Conservation (phyloP, 2,113 vertebrate genomes). For the Ceuthmochares aereus region DNA sequence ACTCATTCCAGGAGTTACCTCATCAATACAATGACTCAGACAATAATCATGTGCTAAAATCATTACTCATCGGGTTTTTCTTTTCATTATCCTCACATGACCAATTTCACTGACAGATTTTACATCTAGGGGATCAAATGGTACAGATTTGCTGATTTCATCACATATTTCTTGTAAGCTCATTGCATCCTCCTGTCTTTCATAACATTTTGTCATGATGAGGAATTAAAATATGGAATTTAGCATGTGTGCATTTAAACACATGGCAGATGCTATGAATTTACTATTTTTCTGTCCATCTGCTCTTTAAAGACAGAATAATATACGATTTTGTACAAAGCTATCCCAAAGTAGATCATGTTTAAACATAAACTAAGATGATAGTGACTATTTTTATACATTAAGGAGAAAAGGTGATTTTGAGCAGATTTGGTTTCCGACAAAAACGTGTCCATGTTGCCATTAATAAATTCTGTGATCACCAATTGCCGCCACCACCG, state of each 20-base stretch:
- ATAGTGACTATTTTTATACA: background rate
- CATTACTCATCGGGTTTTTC: background rate
- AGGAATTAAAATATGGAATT: background rate
- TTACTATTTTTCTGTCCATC: background rate
- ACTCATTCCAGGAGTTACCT: background rate
- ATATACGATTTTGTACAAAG: background rate
- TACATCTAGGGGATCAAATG: background rate
- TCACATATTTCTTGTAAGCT: background rate
- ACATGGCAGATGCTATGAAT: background rate
- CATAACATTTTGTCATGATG: background rate
- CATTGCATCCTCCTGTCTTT: background rate
- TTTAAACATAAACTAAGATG: background rate
- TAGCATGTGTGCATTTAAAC: fast-evolving
- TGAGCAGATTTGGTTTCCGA: background rate
- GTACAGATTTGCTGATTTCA: background rate
- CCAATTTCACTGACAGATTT: background rate
- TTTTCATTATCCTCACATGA: background rate
- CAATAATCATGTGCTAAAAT: background rate
- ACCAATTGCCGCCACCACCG: background rate
- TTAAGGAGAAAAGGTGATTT: background rate
- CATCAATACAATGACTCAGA: background rate
- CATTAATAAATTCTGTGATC: background rate
- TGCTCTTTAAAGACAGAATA: background rate
- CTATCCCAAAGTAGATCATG: background rate
- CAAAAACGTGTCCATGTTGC: background rate